Conservation (phyloP, 2,113 vertebrate genomes). For the Anguilla rostrata region DNA sequence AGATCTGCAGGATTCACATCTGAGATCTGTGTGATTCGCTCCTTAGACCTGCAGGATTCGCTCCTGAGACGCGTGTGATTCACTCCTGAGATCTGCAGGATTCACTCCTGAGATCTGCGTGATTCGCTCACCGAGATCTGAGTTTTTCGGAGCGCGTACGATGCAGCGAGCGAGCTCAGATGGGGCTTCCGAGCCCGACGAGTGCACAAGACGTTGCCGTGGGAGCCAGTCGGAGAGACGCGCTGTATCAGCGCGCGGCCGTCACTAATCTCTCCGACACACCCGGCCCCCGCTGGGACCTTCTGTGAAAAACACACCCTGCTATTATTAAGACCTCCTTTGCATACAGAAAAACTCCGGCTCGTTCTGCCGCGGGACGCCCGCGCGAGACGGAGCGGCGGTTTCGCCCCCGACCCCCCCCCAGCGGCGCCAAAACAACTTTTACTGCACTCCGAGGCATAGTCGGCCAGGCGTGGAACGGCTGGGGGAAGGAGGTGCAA, state of each 20-base stretch:
- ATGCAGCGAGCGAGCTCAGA: neutral
- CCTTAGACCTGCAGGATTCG: no score
- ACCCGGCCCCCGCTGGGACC: constrained; percentile 16
- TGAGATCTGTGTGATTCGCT: neutral
- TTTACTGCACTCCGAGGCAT: constrained; percentile 29
- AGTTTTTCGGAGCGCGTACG: neutral
- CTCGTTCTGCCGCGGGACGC: neutral
- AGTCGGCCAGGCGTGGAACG: neutral
- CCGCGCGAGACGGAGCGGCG: neutral
- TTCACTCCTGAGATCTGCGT: neutral
- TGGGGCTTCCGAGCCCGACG: neutral
- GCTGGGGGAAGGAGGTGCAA: neutral
- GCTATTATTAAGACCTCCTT: constrained; percentile 31
- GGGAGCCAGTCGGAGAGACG: neutral
- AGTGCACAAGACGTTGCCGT: neutral
- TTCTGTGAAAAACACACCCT: constrained; percentile 18
- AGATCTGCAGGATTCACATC: neutral
- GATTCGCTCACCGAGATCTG: neutral
- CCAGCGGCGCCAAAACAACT: constrained; percentile 33
- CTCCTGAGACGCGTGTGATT: no score
- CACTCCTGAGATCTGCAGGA: neutral
- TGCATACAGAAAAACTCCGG: constrained; percentile 30
- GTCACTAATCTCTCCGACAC: constrained; percentile 16
- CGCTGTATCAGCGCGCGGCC: neutral
- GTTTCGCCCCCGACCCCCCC: neutral